Percentiles rank a stretch among this genome's conserved stretches.
Evolutionary conservation across 2,797 vertebrate species (phyloP).

Genomic region (Prunella strophiata): DNA sequence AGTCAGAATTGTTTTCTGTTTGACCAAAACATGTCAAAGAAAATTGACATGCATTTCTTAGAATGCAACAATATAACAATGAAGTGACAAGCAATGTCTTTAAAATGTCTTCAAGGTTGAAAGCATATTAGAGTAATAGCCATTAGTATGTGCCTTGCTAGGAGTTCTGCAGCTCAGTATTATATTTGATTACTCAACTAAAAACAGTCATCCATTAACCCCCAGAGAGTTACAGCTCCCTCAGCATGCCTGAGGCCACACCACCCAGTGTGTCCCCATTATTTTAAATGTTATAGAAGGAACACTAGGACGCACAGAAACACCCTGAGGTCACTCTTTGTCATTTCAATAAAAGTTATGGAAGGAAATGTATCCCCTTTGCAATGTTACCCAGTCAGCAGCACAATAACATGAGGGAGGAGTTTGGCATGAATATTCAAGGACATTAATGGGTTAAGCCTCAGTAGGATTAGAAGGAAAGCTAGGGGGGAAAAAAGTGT

Average conservation of each 20-base stretch:
- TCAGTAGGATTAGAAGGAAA: not conserved
- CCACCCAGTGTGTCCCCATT: not conserved
- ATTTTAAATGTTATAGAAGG: conserved; percentile 10
- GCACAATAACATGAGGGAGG: not conserved
- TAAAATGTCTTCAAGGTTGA: conserved; percentile 60
- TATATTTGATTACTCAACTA: conserved; percentile 64
- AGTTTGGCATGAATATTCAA: not conserved
- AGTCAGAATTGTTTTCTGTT: not conserved
- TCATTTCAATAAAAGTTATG: conserved; percentile 25
- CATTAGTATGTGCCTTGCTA: conserved; percentile 39
- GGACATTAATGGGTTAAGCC: not conserved
- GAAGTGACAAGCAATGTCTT: conserved; percentile 33
- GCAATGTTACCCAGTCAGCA: not conserved
- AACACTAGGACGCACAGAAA: not conserved
- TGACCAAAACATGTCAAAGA: not conserved
- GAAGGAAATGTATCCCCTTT: not conserved
- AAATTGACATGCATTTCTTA: conserved; percentile 12
- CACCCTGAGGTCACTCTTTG: not conserved
- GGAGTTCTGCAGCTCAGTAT: not conserved
- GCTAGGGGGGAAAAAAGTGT: not conserved
- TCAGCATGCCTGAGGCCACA: not conserved
- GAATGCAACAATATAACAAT: conserved; percentile 1
- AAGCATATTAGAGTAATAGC: conserved; percentile 55
- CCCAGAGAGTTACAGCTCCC: not conserved
- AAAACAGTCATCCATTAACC: conserved; percentile 57